A percentile compares a stretch with the other conserved stretches of the same genome.
Evolutionary conservation across 2,888 invertebrate species (phyloP).

Genomic region (Sussaba pulchella): DNA sequence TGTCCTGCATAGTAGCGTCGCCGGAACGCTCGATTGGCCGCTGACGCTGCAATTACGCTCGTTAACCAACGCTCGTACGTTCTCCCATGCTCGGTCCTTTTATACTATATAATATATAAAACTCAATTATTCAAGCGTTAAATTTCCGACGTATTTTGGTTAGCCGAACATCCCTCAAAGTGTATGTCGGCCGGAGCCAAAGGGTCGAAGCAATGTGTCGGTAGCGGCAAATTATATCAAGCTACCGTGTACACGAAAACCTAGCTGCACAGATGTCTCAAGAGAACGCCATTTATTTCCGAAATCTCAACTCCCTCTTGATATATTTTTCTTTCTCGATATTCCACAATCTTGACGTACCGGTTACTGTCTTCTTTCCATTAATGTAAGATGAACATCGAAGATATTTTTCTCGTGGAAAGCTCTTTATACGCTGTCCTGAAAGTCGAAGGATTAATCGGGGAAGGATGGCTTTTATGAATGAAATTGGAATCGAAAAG

Average conservation of each 20-base stretch:
- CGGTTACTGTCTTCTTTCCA: background rate
- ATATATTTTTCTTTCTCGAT: conserved; percentile 2
- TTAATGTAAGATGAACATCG: background rate
- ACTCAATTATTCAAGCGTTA: conserved; percentile 62
- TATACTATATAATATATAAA: conserved; percentile 47
- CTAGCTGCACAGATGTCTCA: too few species aligned
- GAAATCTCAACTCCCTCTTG: background rate
- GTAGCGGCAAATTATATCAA: conserved; percentile 18
- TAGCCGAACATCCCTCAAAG: conserved; percentile 57
- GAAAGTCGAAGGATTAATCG: conserved; percentile 33
- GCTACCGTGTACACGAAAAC: background rate
- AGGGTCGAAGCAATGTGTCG: conserved; percentile 27
- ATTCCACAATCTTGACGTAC: background rate
- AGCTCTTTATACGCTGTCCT: conserved; percentile 9
- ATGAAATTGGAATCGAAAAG: conserved; percentile 80
- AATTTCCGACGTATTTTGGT: conserved; percentile 63
- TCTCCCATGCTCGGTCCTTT: conserved; percentile 56
- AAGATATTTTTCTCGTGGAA: background rate
- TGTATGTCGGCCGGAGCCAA: conserved; percentile 40
- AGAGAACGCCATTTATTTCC: too few species aligned
- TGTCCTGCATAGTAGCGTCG: conserved; percentile 56
- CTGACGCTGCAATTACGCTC: conserved; percentile 67
- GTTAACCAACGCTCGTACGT: conserved; percentile 62
- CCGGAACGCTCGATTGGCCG: conserved; percentile 63
- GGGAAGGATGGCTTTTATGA: conserved; percentile 68